Conservation (phyloP, 2,797 vertebrate genomes). For the Hydrolagus colliei region DNA sequence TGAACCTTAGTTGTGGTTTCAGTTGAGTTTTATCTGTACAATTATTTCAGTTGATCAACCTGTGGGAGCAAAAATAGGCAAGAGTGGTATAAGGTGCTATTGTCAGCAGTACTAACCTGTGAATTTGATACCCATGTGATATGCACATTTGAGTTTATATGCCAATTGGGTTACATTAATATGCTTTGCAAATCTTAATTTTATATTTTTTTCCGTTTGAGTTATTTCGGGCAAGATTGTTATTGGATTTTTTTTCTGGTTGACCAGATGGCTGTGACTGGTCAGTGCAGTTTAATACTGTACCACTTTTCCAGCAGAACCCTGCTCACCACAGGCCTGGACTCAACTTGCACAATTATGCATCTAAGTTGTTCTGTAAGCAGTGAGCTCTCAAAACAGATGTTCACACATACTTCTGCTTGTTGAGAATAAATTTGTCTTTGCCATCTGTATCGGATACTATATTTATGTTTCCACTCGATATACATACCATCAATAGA, state of each 20-base stretch:
- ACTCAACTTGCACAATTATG: neutral
- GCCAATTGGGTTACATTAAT: neutral
- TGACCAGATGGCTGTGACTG: neutral
- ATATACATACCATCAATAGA: neutral
- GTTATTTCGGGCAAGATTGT: neutral
- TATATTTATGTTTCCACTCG: neutral
- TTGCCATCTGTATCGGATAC: neutral
- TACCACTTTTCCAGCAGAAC: neutral
- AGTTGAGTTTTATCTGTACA: neutral
- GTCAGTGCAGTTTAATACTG: neutral
- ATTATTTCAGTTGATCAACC: neutral
- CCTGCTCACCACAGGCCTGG: neutral
- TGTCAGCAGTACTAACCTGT: neutral
- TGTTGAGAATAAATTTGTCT: neutral
- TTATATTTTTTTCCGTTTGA: neutral
- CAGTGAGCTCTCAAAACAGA: neutral
- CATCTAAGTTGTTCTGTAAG: neutral
- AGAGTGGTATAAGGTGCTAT: neutral
- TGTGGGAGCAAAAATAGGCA: neutral
- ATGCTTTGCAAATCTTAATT: neutral
- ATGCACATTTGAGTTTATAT: neutral
- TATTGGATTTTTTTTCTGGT: neutral
- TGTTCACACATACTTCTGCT: neutral
- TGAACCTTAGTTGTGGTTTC: neutral
- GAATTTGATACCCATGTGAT: neutral